Percentiles rank a stretch among this genome's conserved stretches.
These are phyloP conservation scores for Thalassarche chlororhynchos DNA, from an alignment of 2,113 vertebrate genomes.

Conservation along the genomic window DNA sequence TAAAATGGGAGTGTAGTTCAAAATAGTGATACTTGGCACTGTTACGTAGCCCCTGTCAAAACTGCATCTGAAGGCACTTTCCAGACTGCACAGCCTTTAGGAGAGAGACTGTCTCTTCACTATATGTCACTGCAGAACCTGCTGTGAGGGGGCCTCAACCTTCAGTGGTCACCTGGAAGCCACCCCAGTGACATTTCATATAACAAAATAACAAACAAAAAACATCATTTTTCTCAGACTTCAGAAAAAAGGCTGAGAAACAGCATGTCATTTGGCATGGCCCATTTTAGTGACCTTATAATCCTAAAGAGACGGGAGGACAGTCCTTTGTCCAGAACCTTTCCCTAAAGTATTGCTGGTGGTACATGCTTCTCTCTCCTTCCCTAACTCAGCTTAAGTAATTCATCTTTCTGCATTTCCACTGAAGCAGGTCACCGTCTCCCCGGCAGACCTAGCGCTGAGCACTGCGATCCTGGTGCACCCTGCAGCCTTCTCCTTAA, in stretches of 20 bases:
- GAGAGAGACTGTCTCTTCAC: not conserved
- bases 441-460: not conserved
- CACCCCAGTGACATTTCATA: not conserved
- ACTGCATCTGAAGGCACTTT: not conserved
- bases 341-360: not conserved
- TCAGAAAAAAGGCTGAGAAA: not conserved
- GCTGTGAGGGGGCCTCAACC: not conserved
- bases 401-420: not conserved
- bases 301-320: not conserved
- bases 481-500: not conserved
- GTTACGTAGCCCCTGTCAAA: not conserved
- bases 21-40: not conserved
- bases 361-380: not conserved
- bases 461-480: not conserved
- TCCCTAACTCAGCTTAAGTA: not conserved
- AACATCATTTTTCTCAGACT: not conserved
- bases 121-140: not conserved
- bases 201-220: not conserved
- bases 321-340: not conserved
- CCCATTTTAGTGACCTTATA: not conserved
- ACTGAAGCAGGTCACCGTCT: not conserved
- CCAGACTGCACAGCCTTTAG: not conserved
- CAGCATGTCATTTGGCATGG: not conserved
- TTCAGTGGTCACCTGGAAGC: not conserved
- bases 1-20: not conserved